Evolutionary conservation across 2,888 invertebrate species (phyloP), one percentile per base, ranked within the genome.

Genomic region (Agrochola litura): DNA sequence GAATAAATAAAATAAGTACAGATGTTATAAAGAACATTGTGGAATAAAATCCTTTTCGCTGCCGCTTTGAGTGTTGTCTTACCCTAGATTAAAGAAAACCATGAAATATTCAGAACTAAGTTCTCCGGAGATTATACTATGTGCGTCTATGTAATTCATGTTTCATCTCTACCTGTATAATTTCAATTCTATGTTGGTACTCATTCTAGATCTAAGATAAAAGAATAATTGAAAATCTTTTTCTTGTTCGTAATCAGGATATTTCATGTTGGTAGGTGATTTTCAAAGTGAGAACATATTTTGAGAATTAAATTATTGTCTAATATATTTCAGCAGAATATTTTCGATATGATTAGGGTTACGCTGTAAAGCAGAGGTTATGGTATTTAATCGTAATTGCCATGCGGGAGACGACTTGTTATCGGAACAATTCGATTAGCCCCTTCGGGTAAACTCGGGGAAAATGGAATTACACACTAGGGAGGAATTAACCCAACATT

Each of bases 301-400:
- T 94, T 94, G 93, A 92, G 94, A 94, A 90, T 92, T 94, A 84
- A 90, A 94, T 93, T 93, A 93, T 94, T 93, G 90, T 93, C 92
- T 94, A 92, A 94, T 92, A 91, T 94, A 94, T 94, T 95, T 94
- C 93, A 93, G 92, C 94, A 93, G 89, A 92, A 94, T 95, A 95
- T 96, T 95, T 95, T 95, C 95, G 94, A 95, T 95, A 94, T 94
- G 87, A 94, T 92, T 95, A 95, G 95, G 93, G 93, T 94, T 94
- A 90, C 90, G 95, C 95, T 95, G 94, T 95, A 93, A 94, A 94
- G 91, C 92, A 93, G 90, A 94, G 71, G 92, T 92, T 92, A 92
- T 91, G 91, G 92, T 92, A 92, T 91, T 92, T 94, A 93, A 94
- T 94, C 92, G 90, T 94, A 94, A 94, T 95, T 94, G 92, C 93